phyloP scores from a whole-genome alignment of 2,888 invertebrate genomes.

The Pachliopta kotzebuea region DNA sequence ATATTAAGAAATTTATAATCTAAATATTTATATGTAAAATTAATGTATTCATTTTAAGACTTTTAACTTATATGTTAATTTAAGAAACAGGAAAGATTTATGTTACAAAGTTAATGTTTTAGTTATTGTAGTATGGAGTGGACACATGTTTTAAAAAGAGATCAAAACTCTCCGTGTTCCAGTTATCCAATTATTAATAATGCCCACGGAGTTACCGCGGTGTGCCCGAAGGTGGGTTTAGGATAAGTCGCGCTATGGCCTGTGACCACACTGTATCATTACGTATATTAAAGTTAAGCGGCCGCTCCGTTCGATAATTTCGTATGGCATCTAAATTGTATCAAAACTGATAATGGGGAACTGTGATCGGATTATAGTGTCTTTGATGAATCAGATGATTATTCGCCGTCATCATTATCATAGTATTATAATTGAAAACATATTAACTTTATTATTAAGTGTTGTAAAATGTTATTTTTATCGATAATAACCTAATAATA shows the following conservation, averaged over 20 bases:
- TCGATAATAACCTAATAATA: no score
- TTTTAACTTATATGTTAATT: no score
- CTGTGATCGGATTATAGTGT: conserved; percentile 59
- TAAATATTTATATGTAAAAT: no score
- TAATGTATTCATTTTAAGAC: no score
- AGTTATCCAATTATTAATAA: conserved; percentile 75
- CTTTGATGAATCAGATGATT: conserved; percentile 32
- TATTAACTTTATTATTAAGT: background rate
- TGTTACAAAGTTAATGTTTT: no score
- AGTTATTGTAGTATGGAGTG: background rate
- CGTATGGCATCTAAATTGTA: conserved; percentile 69
- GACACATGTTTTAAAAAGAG: conserved; percentile 37
- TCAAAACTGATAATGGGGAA: conserved; percentile 53
- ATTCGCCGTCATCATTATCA: conserved; percentile 10
- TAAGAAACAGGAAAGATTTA: no score
- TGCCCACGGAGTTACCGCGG: conserved; percentile 60
- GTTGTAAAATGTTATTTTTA: no score
- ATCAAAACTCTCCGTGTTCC: conserved; percentile 64
- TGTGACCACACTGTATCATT: conserved; percentile 69
- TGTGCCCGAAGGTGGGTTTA: conserved; percentile 71
- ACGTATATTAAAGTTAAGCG: conserved; percentile 60
- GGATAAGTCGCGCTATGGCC: conserved; percentile 54
- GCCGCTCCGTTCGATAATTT: conserved; percentile 53
- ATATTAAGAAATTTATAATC: no score
- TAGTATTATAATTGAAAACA: background rate